Percentiles rank a stretch among this genome's conserved stretches.
Conservation (phyloP, 1,140 invertebrate species). For the Drosophila pachea region DNA sequence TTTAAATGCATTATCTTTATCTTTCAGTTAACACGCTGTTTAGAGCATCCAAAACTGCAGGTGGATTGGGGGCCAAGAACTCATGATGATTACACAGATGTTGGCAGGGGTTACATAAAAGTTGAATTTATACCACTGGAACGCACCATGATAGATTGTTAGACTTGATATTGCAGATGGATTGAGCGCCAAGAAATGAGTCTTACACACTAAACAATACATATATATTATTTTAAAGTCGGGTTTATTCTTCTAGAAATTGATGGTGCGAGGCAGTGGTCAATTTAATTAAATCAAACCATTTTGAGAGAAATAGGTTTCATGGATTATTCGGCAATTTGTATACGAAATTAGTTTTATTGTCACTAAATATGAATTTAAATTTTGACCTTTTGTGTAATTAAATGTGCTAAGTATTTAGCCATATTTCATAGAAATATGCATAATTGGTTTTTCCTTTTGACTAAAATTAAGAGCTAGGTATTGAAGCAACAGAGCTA, state of each 20-base stretch:
- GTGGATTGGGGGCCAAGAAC: background rate
- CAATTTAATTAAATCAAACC: no score
- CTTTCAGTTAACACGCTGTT: constrained; percentile 5
- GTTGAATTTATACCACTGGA: background rate
- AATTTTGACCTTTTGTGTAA: background rate
- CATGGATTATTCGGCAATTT: background rate
- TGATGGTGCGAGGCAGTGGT: no score
- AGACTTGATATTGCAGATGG: background rate
- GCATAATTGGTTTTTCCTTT: background rate
- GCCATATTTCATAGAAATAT: constrained; percentile 52
- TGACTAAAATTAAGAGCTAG: constrained; percentile 8
- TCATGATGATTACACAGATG: background rate
- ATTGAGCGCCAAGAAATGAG: background rate
- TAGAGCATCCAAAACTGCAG: background rate
- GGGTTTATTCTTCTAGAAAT: no score
- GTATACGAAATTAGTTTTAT: constrained; percentile 20
- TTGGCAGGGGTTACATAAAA: background rate
- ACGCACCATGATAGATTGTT: background rate
- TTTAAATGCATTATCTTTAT: background rate
- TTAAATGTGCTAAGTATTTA: constrained; percentile 14
- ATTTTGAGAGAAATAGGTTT: no score
- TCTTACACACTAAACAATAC: no score
- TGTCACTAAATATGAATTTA: constrained; percentile 36
- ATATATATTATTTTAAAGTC: no score
- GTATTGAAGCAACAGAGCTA: constrained; percentile 7